A percentile compares a stretch with the other conserved stretches of the same genome.
Evolutionary conservation across 1,140 invertebrate genomes (phyloP).

Genomic region (Danaus melanippus): DNA sequence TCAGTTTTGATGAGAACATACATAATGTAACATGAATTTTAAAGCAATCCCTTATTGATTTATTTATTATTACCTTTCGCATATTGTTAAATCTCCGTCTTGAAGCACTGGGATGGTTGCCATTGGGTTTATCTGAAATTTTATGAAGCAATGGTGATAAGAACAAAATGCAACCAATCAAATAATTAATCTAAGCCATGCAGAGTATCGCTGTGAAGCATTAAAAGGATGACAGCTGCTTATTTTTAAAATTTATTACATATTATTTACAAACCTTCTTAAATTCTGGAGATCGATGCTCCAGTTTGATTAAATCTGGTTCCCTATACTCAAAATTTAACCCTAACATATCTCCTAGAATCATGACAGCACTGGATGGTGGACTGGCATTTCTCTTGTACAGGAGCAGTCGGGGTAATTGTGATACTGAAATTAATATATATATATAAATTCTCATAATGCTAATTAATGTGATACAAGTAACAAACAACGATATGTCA

Average conservation of each 20-base stretch:
- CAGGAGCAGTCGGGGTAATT: slow-evolving; percentile 38
- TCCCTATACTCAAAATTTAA: slow-evolving; percentile 27
- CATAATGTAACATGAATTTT: neutral
- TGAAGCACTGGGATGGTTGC: slow-evolving; percentile 33
- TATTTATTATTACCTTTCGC: slow-evolving; percentile 31
- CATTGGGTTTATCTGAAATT: slow-evolving; percentile 42
- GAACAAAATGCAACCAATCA: neutral
- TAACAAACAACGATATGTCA: no score
- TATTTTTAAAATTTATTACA: neutral
- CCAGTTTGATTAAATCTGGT: slow-evolving; percentile 20
- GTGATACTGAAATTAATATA: slow-evolving; percentile 28
- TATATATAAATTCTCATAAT: no score
- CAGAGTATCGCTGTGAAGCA: no score
- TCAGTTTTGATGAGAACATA: no score
- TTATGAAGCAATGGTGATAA: neutral
- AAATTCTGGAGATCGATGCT: slow-evolving; percentile 33
- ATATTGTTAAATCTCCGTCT: slow-evolving; percentile 33
- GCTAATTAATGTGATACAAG: no score
- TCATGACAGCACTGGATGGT: slow-evolving; percentile 32
- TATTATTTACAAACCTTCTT: slow-evolving; percentile 24
- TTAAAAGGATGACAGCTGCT: no score
- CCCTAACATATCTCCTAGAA: slow-evolving; percentile 28
- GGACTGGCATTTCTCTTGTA: slow-evolving; percentile 34
- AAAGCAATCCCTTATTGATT: neutral
- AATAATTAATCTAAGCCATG: no score